Evolutionary conservation across 2,113 vertebrate genomes (phyloP).

Genomic region (Megalops atlanticus): DNA sequence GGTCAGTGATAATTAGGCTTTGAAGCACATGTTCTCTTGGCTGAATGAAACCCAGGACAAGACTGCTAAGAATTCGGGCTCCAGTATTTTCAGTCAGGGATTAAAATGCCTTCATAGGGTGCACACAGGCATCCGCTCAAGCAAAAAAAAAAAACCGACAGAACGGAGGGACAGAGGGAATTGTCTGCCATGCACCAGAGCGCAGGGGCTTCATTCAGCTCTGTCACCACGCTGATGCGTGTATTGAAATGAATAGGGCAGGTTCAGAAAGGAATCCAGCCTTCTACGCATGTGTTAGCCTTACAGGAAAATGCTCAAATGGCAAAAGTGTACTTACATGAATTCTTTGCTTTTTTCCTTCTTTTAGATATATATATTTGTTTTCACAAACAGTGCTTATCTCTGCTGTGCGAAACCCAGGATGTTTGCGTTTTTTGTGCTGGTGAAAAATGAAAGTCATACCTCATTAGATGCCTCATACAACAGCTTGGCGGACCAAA

Average conservation of each 20-base stretch:
- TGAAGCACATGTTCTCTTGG: slow-evolving; percentile 54
- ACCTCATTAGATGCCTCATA: neutral
- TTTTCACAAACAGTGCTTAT: neutral
- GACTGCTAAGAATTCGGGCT: neutral
- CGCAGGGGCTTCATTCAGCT: too few species aligned
- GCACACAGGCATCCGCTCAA: too few species aligned
- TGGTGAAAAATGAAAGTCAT: neutral
- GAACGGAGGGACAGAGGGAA: too few species aligned
- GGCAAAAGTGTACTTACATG: too few species aligned
- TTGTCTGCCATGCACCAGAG: too few species aligned
- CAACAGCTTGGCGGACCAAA: neutral
- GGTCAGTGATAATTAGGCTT: slow-evolving; percentile 56
- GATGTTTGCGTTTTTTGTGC: neutral
- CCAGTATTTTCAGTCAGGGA: neutral
- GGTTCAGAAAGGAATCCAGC: too few species aligned
- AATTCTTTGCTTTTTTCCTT: neutral
- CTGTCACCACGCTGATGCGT: too few species aligned
- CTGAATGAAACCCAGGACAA: slow-evolving; percentile 53
- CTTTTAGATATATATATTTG: neutral
- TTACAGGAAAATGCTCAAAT: too few species aligned
- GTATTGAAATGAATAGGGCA: too few species aligned
- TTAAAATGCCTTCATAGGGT: neutral
- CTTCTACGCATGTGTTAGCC: too few species aligned
- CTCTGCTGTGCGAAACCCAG: neutral
- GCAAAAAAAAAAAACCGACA: too few species aligned